Evolutionary conservation across 2,888 invertebrate genomes (phyloP).

Genomic region (Macaria notata): DNA sequence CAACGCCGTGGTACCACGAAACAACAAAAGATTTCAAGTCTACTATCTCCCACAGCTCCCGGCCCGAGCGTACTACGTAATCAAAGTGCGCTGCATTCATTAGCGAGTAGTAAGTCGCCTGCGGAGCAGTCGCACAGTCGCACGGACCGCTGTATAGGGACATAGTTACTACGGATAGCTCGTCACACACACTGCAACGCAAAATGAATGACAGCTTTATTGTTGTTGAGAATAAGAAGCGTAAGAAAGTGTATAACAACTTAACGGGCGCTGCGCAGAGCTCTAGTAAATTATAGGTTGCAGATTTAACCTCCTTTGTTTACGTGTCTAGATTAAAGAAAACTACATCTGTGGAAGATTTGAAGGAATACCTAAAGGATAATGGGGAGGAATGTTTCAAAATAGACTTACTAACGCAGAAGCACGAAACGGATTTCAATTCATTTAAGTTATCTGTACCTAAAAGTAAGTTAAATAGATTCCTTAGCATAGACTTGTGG

Average conservation of each 20-base stretch:
- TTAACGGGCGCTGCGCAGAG: not conserved
- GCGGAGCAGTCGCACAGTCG: no score
- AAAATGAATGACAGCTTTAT: constrained; percentile 1
- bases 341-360: not conserved
- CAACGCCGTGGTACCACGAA: not conserved
- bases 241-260: not conserved
- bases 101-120: no score
- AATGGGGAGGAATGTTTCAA: constrained; percentile 1
- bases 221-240: not conserved
- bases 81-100: no score
- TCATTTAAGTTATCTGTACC: constrained; percentile 1
- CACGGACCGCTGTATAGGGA: no score
- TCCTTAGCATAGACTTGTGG: not conserved
- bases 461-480: not conserved
- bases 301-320: not conserved
- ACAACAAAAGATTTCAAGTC: not conserved
- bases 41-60: no score
- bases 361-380: not conserved
- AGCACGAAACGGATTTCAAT: constrained; percentile 4
- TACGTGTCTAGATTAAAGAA: constrained; percentile 5
- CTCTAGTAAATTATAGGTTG: constrained; percentile 2
- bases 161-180: no score
- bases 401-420: not conserved
- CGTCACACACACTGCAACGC: no score
- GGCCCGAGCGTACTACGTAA: no score